These are phyloP conservation scores for Drosophila anomelani DNA, from an alignment of 2,888 invertebrate species.

Conservation along the genomic window DNA sequence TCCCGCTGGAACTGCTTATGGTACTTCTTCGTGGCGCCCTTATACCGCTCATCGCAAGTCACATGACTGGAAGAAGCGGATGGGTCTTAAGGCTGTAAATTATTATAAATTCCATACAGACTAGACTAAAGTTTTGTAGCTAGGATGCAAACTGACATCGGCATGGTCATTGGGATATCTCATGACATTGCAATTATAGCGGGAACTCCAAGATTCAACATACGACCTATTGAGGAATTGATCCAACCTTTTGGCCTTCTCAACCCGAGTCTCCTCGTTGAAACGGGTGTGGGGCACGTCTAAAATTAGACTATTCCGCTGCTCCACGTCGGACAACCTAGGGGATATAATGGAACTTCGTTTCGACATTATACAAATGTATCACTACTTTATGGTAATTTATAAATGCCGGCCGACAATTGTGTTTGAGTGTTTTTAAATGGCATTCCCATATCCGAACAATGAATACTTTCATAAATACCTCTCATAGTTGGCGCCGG, in stretches of 20 bases:
- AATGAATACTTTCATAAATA: conserved; percentile 8
- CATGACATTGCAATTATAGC: background rate
- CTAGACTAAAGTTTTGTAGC: conserved; percentile 56
- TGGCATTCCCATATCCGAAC: conserved; percentile 9
- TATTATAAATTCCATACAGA: background rate
- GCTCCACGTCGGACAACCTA: background rate
- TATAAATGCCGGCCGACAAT: background rate
- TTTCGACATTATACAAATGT: conserved; percentile 5
- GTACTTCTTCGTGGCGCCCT: conserved; percentile 32
- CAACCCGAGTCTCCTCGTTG: background rate
- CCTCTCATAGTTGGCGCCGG: conserved; percentile 1
- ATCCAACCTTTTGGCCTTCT: conserved; percentile 16
- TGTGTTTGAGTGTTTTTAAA: conserved; percentile 13
- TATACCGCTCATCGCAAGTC: conserved; percentile 38
- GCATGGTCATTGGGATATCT: conserved; percentile 16
- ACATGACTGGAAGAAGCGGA: conserved; percentile 30
- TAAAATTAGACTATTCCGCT: background rate
- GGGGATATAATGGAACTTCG: too few species aligned
- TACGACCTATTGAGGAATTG: background rate
- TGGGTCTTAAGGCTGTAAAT: rapidly evolving
- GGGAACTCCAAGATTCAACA: background rate
- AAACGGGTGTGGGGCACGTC: background rate
- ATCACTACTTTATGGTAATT: background rate
- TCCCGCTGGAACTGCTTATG: conserved; percentile 42
- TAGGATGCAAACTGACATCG: conserved; percentile 56